Base-by-base conservation (phyloP, 2,888 invertebrate species). In the Cylloceria caligata region DNA sequence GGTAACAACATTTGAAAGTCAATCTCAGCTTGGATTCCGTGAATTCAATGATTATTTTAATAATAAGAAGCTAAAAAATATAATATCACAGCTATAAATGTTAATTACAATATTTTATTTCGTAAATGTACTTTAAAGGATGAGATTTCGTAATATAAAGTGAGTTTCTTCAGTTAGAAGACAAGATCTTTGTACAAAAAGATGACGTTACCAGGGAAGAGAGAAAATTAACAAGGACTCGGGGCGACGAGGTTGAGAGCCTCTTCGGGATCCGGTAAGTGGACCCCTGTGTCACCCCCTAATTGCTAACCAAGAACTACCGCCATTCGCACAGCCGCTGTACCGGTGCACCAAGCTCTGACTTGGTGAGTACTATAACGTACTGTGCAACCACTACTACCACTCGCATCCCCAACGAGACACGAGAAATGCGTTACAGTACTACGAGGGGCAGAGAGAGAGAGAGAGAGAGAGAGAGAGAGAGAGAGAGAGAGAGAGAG, bases 291-390 rank as follows among this genome's bases (percentile, higher is more conserved):
- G 89, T 88, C 88, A 87, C 84, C 87, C 88, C 86, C 88, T 88
- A 89, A 89, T 90, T 90, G 89, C 88, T 88, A 88, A 89, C 88
- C 88, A 88, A 87, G 88, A 88, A 87, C 87, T 87, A 87, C 84
- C 87, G 82, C 85, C 84, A 81, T 80, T 84, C 83, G 78, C 85
- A 76, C 67, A n/a, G 68, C 83, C 79, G 81, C 77, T 74, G 45
- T 79, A 67, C 76, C 55, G 62, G 52, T 67, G 62, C 68, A 69
- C 73, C 73, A 52, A 80, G 65, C 72, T 47, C 67, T 69, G 81
- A 79, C 75, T 78, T 81, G 64, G 74, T 72, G 82, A 81, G 80
- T 80, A 76, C 78, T 71, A 42, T 69, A 55, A 69, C 64, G 64
- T 74, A 64, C 49, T 52, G 52, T 49, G 73, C 72, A 67, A 75